Evolutionary conservation across 2,888 invertebrate species (phyloP), one percentile per base, ranked within the genome.

Genomic region (Agrotis puta): DNA sequence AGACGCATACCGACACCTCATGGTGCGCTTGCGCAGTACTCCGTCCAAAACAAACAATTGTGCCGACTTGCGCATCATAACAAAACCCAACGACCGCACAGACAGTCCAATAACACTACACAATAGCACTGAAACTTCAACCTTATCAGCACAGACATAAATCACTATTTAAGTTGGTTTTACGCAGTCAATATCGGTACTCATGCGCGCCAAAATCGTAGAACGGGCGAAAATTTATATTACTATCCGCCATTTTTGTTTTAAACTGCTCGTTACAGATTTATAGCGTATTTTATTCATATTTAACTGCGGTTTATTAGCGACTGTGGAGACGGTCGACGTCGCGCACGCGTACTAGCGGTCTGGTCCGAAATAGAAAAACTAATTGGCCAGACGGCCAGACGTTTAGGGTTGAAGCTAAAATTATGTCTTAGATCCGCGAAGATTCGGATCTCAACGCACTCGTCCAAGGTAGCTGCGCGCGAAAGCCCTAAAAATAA

Each of bases 311-410:
- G 74, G 77, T 85, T 85, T 82, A 82, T 85, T 84, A 74, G 70
- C 70, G 79, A 82, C 85, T 81, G 81, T 70, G 70, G 82, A 85
- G 86, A 85, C 90, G 89, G 79, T 87, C 85, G 86, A 74, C 83
- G 84, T 81, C 81, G 87, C 85, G 85, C 87, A 85, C 91, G 89
- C 88, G 82, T 87, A 81, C 84, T 81, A 85, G 87, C 87, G 82
- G 85, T 90, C 89, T 89, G 90, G 84, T 90, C 92, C 85, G 92
- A 95, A 95, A 94, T 95, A 95, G 94, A 92, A 89, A 88, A 90
- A 88, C 91, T 93, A 92, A 93, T 94, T 92, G 92, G 91, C 92
- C 92, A 93, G 94, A 93, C 94, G 88, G 87, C 86, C 92, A 92
- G 92, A 91, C 85, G 81, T 89, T 89, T 91, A 92, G 93, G 93